phyloP scores from a whole-genome alignment of 1,140 invertebrate genomes.

The Phenacoccus solenopsis region DNA sequence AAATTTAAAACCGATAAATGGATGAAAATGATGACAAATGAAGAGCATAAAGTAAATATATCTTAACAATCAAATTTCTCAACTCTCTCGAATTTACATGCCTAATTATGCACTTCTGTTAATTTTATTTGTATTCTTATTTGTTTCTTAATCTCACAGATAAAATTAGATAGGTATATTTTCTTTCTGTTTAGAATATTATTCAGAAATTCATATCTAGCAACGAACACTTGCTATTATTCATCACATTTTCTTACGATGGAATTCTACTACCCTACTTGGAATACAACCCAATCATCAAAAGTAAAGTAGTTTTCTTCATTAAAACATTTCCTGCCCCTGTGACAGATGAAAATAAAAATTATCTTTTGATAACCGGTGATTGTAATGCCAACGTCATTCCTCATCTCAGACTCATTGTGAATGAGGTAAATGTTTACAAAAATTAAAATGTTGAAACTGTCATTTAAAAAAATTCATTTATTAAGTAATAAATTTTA shows the following conservation, averaged over 20 bases:
- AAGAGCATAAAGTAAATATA: background rate
- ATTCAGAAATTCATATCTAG: background rate
- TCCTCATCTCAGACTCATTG: background rate
- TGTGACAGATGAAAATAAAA: background rate
- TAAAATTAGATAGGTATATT: too few relatives aligned
- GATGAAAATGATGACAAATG: constrained; percentile 1
- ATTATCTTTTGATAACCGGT: background rate
- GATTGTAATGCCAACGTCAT: background rate
- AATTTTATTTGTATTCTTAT: too few relatives aligned
- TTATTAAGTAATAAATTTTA: background rate
- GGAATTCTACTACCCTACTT: background rate
- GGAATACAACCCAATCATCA: background rate
- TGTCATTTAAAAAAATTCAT: too few relatives aligned
- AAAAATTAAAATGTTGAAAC: too few relatives aligned
- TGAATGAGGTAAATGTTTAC: background rate
- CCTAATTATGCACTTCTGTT: too few relatives aligned
- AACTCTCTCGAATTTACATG: background rate
- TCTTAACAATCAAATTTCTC: too few relatives aligned
- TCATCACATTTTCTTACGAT: background rate
- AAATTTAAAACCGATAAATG: constrained; percentile 6
- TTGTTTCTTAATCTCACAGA: too few relatives aligned
- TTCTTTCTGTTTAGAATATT: too few relatives aligned
- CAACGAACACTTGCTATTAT: background rate
- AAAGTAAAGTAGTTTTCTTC: background rate
- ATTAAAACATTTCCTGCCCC: background rate